phyloP scores from a whole-genome alignment of 2,113 vertebrate genomes.

The Apodemus speciosus region DNA sequence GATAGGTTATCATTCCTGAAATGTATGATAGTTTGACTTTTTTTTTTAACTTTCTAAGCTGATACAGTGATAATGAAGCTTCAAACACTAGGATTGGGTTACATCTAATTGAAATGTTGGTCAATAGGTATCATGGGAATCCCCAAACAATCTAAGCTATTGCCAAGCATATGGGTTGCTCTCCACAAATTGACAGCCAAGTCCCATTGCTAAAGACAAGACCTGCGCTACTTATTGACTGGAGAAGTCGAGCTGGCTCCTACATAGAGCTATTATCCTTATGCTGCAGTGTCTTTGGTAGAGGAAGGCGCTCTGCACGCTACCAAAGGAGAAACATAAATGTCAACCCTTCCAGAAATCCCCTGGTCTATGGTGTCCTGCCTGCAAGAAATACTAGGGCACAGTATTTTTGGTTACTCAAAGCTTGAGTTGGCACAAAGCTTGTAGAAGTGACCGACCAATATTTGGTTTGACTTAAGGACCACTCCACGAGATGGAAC shows the following conservation, averaged over 20 bases:
- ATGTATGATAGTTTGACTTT: not conserved
- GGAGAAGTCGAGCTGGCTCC: not conserved
- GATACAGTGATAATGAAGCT: not conserved
- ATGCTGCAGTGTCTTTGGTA: not conserved
- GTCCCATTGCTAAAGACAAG: not conserved
- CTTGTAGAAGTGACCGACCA: not conserved
- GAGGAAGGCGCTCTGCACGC: not conserved
- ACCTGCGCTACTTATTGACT: not conserved
- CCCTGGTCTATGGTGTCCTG: no score
- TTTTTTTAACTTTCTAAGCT: not conserved
- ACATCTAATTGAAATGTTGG: not conserved
- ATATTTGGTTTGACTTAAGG: not conserved
- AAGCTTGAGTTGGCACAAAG: not conserved
- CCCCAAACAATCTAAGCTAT: not conserved
- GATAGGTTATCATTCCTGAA: not conserved
- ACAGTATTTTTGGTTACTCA: no score
- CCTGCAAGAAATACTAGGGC: not conserved
- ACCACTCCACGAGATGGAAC: not conserved
- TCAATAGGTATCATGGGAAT: no score
- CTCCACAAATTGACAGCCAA: not conserved
- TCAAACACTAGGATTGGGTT: not conserved
- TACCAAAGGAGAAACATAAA: not conserved
- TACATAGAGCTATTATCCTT: not conserved
- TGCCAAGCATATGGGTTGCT: not conserved
- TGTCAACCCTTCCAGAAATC: not conserved